Percentiles rank a stretch among this genome's conserved stretches.
Evolutionary conservation across 2,797 vertebrate genomes (phyloP).

Genomic region (Epinephelus malabaricus): DNA sequence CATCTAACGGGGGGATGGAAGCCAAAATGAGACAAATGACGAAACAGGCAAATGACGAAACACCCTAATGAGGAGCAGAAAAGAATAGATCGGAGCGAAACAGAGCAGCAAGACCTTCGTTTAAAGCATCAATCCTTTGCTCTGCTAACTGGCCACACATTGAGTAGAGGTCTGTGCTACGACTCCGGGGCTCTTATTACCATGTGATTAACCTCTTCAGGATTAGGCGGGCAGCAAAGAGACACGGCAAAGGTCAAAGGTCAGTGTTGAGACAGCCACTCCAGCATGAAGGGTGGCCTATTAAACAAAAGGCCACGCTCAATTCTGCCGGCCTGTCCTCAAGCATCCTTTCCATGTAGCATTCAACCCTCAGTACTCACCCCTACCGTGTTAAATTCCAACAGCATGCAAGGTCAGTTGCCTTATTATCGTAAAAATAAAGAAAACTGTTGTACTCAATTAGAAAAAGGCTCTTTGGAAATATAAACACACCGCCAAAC

Average conservation of each 20-base stretch:
- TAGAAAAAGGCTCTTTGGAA: slow-evolving; percentile 71
- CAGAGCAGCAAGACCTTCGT: not conserved
- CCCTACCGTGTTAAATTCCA: slow-evolving; percentile 52
- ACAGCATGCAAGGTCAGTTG: slow-evolving; percentile 68
- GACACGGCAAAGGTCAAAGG: slow-evolving; percentile 69
- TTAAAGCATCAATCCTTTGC: slow-evolving; percentile 23
- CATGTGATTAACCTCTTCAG: slow-evolving; percentile 78
- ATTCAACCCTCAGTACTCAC: slow-evolving; percentile 33
- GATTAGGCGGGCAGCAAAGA: slow-evolving; percentile 64
- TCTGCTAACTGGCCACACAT: slow-evolving; percentile 41
- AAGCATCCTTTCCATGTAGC: slow-evolving; percentile 42
- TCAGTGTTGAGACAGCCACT: slow-evolving; percentile 59
- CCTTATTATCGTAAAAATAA: slow-evolving; percentile 66
- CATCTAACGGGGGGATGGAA: not conserved
- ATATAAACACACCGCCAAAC: slow-evolving; percentile 65
- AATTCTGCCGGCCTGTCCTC: slow-evolving; percentile 47
- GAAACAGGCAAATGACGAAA: slow-evolving; percentile 36
- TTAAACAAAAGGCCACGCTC: slow-evolving; percentile 64
- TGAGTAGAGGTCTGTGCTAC: slow-evolving; percentile 39
- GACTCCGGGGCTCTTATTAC: slow-evolving; percentile 63
- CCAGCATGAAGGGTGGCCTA: slow-evolving; percentile 60
- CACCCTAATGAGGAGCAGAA: not conserved
- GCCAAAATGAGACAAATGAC: slow-evolving; percentile 36
- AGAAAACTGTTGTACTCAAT: slow-evolving; percentile 68
- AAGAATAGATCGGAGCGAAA: slow-evolving; percentile 6